Conservation (phyloP, 1,140 invertebrate species). For the Drosophila parvula region DNA sequence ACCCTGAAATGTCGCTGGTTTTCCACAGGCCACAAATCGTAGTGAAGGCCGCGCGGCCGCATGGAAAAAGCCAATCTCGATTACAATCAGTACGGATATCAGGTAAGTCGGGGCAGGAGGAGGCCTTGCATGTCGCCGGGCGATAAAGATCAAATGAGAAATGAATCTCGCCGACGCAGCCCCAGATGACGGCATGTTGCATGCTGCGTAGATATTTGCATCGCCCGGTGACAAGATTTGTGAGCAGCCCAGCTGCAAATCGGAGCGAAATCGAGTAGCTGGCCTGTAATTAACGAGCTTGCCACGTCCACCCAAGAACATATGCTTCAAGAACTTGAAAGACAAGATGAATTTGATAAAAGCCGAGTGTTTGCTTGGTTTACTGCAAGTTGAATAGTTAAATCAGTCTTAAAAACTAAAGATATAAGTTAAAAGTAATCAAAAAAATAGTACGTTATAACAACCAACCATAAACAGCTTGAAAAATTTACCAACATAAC, state of each 20-base stretch:
- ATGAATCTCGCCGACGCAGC: slow-evolving; percentile 75
- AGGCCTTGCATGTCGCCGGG: slow-evolving; percentile 67
- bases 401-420: neutral
- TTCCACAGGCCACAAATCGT: slow-evolving; percentile 72
- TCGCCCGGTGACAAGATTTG: slow-evolving; percentile 48
- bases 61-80: slow-evolving; percentile 78
- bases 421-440: too few relatives aligned
- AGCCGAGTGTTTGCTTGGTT: neutral
- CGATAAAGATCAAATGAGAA: slow-evolving; percentile 81
- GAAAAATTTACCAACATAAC: neutral
- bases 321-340: neutral
- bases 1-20: slow-evolving; percentile 69
- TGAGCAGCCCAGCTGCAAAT: slow-evolving; percentile 44
- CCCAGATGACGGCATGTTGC: slow-evolving; percentile 52
- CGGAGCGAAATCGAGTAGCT: slow-evolving; percentile 52
- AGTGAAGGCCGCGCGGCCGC: slow-evolving; percentile 49
- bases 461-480: too few relatives aligned
- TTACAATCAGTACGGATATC: slow-evolving; percentile 65
- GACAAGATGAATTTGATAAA: neutral
- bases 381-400: neutral
- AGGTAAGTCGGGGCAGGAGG: slow-evolving; percentile 26
- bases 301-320: slow-evolving; percentile 14
- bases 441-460: too few relatives aligned
- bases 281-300: slow-evolving; percentile 57
- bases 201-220: slow-evolving; percentile 75